Evolutionary conservation across 2,113 vertebrate genomes (phyloP), one percentile per base, ranked within the genome.

Genomic region (Ochotona princeps): DNA sequence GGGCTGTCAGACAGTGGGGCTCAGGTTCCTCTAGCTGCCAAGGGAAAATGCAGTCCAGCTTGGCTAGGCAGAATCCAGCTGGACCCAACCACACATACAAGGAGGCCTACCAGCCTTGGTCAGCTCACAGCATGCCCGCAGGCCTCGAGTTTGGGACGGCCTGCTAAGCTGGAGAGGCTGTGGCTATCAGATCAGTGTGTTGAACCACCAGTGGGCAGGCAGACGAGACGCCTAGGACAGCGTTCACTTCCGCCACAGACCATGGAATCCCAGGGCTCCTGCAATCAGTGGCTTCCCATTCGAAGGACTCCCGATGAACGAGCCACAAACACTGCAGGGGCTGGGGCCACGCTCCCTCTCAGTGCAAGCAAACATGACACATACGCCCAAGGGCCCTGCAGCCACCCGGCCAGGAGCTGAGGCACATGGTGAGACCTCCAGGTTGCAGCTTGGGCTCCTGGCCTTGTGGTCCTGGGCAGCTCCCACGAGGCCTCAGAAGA

Each of bases 231-330:
- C 47, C 61, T 35, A 12, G 44, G 47, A 30, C 49, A 20, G 6
- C 8, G n/a, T 9, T 0, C 25, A 14, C 10, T 28, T 23, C 6
- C 1, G 20, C 30, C 7, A 18, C 28, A 8, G 25, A 30, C 5
- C 15, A 8, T 20, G n/a, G 17, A 44, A 44, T 44, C 38, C 38
- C 38, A 44, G 38, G 38, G 38, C 6, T 44, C 38, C 38, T 44
- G 38, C 38, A 44, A 44, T 6, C 38, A 44, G 38, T 44, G 38
- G 38, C 38, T 44, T 44, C 38, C 38, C 38, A 44, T 44, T 44
- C 38, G 38, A 44, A 78, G 44, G 28, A 32, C 49, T 32, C 18
- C 57, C 30, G 25, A 32, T 14, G 14, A 83, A 18, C 5, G 23
- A 25, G 15, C 35, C 8, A 26, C 26, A 28, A 26, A 38, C 2